phyloP scores from a whole-genome alignment of 2,113 vertebrate genomes.

The Tangachromis dhanisi region DNA sequence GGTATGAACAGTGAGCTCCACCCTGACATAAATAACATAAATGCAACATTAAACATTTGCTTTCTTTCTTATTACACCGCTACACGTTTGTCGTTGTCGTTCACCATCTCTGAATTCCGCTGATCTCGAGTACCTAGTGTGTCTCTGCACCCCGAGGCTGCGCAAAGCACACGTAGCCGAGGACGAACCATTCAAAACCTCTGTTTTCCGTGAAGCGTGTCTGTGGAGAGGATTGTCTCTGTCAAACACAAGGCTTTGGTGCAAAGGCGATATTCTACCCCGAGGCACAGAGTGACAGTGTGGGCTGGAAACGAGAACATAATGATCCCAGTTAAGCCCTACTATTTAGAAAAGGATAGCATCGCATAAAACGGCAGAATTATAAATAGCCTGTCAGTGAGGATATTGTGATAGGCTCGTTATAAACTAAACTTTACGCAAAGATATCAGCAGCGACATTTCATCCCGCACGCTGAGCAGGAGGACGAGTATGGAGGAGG shows the following conservation, averaged over 20 bases:
- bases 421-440: background rate
- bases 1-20: background rate
- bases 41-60: background rate
- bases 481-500: background rate
- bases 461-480: background rate
- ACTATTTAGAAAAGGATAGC: background rate
- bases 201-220: conserved; percentile 4
- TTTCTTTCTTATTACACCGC: background rate
- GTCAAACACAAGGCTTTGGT: conserved; percentile 26
- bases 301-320: conserved; percentile 11
- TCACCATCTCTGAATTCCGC: background rate
- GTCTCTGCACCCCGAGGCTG: background rate
- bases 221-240: conserved; percentile 13
- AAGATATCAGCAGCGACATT: background rate
- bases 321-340: conserved; percentile 13
- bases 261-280: conserved; percentile 23
- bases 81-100: background rate
- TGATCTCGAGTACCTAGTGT: background rate
- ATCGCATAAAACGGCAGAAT: background rate
- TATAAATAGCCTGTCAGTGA: background rate
- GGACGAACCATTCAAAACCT: conserved; percentile 3
- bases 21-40: background rate
- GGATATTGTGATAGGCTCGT: background rate
- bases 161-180: background rate
- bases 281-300: conserved; percentile 20